A percentile compares a stretch with the other conserved stretches of the same genome.
phyloP scores from a whole-genome alignment of 2,797 vertebrate species.

The Erethizon dorsatum region DNA sequence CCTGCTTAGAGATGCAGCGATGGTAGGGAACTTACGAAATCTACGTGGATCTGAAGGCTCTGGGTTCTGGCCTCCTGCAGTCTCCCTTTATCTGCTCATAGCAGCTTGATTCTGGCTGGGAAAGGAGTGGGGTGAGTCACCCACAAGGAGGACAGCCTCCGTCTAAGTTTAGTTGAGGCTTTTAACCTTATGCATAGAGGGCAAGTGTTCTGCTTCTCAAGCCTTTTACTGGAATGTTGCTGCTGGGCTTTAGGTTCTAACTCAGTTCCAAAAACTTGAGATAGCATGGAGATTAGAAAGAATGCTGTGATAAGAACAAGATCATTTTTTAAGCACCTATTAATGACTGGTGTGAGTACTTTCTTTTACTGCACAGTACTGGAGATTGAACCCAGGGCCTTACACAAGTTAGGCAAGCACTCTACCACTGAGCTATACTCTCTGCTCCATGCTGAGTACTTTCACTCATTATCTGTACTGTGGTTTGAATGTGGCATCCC shows the following conservation, averaged over 20 bases:
- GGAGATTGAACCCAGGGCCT: background rate
- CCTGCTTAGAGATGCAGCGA: background rate
- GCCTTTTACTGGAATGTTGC: background rate
- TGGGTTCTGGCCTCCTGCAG: background rate
- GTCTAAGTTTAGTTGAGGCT: background rate
- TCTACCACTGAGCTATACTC: background rate
- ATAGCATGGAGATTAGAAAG: background rate
- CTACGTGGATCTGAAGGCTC: background rate
- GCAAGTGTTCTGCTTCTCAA: background rate
- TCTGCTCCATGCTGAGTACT: background rate
- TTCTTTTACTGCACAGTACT: background rate
- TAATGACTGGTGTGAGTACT: background rate
- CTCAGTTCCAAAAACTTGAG: background rate
- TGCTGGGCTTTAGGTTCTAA: background rate
- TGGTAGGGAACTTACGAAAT: background rate
- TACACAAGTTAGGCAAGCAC: background rate
- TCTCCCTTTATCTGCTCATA: background rate
- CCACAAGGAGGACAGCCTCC: background rate
- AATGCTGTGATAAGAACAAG: background rate
- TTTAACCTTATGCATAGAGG: background rate
- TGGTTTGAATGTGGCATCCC: background rate
- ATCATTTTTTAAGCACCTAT: background rate
- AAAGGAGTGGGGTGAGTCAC: background rate
- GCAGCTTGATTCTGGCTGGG: background rate
- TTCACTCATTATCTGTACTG: background rate